Evolutionary conservation across 2,888 invertebrate genomes (phyloP), one percentile per base, ranked within the genome.

Genomic region (Zele albiditarsus): DNA sequence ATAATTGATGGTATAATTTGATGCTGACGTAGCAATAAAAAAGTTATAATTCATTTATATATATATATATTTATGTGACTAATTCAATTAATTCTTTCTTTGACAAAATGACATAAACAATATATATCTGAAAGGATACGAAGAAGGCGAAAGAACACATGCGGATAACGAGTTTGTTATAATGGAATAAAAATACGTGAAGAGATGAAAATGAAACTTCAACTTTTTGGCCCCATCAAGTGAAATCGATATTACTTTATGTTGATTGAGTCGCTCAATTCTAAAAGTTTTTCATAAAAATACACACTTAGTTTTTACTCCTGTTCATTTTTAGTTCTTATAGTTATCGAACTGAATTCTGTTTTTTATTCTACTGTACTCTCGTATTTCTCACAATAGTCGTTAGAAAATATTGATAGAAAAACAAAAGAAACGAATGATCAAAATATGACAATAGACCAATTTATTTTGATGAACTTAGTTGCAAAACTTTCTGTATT

Each of bases 221-320:
- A 1, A 20, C 12, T n/a, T 33, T 63, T 16, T 33, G 0, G 33
- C 10, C 8, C n/a, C 12, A 63, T 63, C 38, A 72, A 63, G 53
- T 33, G 1, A 23, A 72, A 72, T 72, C 53, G 57, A 72, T 72
- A 66, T 14, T 57, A 72, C 53, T 72, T 65, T 42, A 66, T 25
- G 25, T 57, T 38, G 38, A 66, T 66, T 31, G 31, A 10, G 25
- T 23, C 12, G n/a, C 4, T 38, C n/a, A 63, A 16, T 20, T 23
- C 33, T 28, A 5, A n/a, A 60, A 60, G n/a, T 33, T 63, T 62
- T 62, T n/a, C 16, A 4, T 25, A 14, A 27, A 27, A 27, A 25
- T 53, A 53, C 57, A 23, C 25, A 25, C 3, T n/a, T 58, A 8
- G 25, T 25, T 27, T 25, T 25, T 25, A 16, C 25, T 25, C 25